Conservation (phyloP, 2,797 vertebrate genomes). For the Anguilla marmorata region DNA sequence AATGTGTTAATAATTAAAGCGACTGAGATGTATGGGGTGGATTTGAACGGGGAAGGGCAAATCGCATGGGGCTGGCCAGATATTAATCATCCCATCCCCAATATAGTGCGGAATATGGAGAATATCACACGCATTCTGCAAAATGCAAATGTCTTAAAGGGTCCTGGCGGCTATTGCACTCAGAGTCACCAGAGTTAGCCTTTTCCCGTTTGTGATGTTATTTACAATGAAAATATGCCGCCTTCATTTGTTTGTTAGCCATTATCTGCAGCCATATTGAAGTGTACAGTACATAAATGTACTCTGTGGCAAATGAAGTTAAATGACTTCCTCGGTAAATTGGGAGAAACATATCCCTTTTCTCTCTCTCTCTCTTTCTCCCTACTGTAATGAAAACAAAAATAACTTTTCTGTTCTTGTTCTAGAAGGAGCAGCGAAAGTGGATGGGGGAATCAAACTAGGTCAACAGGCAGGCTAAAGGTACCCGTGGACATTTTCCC, state of each 20-base stretch:
- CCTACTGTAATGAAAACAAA: constrained; percentile 72
- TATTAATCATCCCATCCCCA: constrained; percentile 53
- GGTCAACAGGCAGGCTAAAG: constrained; percentile 67
- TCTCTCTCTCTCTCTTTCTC: constrained; percentile 53
- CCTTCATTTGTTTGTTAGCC: constrained; percentile 56
- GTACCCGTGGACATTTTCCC: constrained; percentile 66
- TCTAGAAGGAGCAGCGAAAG: constrained; percentile 66
- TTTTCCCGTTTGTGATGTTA: background rate
- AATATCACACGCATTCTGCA: constrained; percentile 48
- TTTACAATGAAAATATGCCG: constrained; percentile 31
- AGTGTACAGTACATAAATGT: constrained; percentile 47
- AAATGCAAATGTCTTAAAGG: constrained; percentile 28
- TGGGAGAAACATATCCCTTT: background rate
- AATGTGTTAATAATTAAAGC: constrained; percentile 73
- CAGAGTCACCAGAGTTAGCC: background rate
- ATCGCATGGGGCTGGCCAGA: constrained; percentile 28
- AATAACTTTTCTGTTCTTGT: constrained; percentile 67
- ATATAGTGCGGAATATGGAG: constrained; percentile 43
- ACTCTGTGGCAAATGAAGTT: constrained; percentile 61
- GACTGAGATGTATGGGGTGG: constrained; percentile 60
- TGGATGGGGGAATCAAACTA: constrained; percentile 70
- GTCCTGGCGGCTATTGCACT: background rate
- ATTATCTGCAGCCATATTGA: constrained; percentile 53
- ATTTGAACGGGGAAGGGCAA: constrained; percentile 59
- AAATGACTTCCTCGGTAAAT: constrained; percentile 58